Base-by-base conservation (phyloP, 2,888 invertebrate genomes). In the Dysmachus trigonus region DNA sequence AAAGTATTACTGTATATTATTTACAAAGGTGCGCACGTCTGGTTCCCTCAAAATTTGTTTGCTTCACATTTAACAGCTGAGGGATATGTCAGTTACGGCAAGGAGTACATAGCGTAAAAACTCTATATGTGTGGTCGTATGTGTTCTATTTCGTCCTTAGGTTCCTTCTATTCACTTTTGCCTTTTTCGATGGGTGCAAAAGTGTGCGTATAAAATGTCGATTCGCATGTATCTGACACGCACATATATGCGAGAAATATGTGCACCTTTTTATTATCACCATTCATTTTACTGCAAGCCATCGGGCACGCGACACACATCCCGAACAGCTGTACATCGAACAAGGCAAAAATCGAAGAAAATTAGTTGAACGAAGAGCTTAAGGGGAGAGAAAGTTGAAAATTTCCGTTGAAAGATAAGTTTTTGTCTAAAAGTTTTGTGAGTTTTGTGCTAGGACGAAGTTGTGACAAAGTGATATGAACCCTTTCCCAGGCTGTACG, bases 271-370 rank as follows among this genome's bases (percentile, higher is more conserved):
- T 85, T 85, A 85, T 74, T 91, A 91, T 91, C 90, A 91, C 91
- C 94, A 90, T 92, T 91, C 92, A 93, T 94, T 92, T 93, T 94
- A 88, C 92, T 93, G 88, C 92, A 93, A 89, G 92, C 92, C 90
- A 94, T 94, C 90, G 91, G 94, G 92, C 94, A 94, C 93, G 94
- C 95, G 92, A 93, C 95, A 88, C 94, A 95, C 90, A 94, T 94
- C 91, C 92, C 93, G 91, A 93, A 94, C 91, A 94, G 94, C 93
- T 94, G 94, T 93, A 91, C 93, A 90, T 91, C 93, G 90, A 94
- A 93, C 90, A 94, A 93, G 90, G 92, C 92, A 27, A 62, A 62
- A 62, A 62, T 62, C 62, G 62, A 62, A 74, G 77, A 41, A 83
- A 38, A 83, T 72, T 41, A 83, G 71, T 41, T n/a, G 38, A 82